A percentile compares a stretch with the other conserved stretches of the same genome.
These are phyloP conservation scores for Synergus itoensis DNA, from an alignment of 2,888 invertebrate genomes.

Conservation along the genomic window DNA sequence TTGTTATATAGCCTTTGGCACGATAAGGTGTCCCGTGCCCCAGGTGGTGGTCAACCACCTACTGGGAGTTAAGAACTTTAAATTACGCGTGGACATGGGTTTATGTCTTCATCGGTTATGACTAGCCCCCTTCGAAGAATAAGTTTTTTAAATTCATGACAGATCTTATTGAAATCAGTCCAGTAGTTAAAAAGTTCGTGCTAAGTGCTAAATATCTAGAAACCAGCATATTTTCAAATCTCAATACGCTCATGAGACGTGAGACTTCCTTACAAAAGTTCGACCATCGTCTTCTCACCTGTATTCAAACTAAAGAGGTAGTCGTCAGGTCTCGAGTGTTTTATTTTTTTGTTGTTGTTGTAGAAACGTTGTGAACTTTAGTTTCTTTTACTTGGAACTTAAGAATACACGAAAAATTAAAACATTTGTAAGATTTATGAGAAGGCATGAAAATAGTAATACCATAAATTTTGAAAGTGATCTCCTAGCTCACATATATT, in stretches of 20 bases:
- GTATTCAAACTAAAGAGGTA: no score
- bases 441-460: background rate
- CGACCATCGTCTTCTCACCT: no score
- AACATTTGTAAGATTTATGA: background rate
- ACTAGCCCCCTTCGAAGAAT: constrained; percentile 41
- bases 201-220: no score
- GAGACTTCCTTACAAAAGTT: no score
- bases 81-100: constrained; percentile 76
- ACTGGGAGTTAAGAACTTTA: constrained; percentile 76
- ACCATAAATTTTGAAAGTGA: constrained; percentile 39
- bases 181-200: no score
- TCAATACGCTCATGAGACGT: no score
- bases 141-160: background rate
- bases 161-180: background rate
- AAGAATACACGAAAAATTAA: no score
- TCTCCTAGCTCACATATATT: constrained; percentile 19
- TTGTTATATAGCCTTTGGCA: constrained; percentile 59
- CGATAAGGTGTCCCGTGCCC: constrained; percentile 75
- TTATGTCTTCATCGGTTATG: constrained; percentile 75
- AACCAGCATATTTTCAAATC: no score
- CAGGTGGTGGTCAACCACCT: constrained; percentile 75
- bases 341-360: no score
- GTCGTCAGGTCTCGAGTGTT: no score
- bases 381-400: background rate
- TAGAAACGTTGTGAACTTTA: background rate